Percentiles rank a stretch among this genome's conserved stretches.
Conservation (phyloP, 2,797 vertebrate species). For the Notoglanidium macrostoma region DNA sequence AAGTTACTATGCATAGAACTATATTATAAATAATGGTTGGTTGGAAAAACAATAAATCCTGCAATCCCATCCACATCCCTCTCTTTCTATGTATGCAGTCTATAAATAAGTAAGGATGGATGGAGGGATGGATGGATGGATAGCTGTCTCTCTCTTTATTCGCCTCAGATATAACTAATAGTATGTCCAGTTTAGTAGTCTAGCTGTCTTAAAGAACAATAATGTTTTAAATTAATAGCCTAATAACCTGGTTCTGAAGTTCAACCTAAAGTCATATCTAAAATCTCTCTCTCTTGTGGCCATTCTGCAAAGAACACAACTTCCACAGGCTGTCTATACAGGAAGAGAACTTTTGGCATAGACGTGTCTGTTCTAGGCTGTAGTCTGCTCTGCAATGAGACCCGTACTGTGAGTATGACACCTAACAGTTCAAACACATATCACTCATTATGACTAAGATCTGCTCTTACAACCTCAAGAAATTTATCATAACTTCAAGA, state of each 20-base stretch:
- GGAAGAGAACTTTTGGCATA: neutral
- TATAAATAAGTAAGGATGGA: neutral
- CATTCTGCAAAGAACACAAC: constrained; percentile 25
- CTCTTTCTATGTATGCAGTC: neutral
- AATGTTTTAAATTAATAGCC: neutral
- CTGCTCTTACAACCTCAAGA: neutral
- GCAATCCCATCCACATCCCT: neutral
- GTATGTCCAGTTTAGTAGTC: neutral
- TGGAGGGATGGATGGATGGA: neutral
- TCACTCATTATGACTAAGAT: neutral
- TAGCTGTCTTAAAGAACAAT: neutral
- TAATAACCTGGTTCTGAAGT: neutral
- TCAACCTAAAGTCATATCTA: neutral
- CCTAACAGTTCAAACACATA: neutral
- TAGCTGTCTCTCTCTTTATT: neutral
- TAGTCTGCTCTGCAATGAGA: constrained; percentile 50
- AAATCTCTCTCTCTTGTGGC: neutral
- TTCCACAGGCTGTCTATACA: constrained; percentile 32
- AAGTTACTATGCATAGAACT: neutral
- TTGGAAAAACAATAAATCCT: too few relatives aligned
- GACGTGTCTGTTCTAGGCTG: constrained; percentile 42
- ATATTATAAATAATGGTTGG: neutral
- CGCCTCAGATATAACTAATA: neutral
- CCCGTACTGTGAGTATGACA: constrained; percentile 44
- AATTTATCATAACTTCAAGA: neutral